A percentile compares a stretch with the other conserved stretches of the same genome.
Conservation (phyloP, 2,113 vertebrate genomes). For the Pontoporia blainvillei region DNA sequence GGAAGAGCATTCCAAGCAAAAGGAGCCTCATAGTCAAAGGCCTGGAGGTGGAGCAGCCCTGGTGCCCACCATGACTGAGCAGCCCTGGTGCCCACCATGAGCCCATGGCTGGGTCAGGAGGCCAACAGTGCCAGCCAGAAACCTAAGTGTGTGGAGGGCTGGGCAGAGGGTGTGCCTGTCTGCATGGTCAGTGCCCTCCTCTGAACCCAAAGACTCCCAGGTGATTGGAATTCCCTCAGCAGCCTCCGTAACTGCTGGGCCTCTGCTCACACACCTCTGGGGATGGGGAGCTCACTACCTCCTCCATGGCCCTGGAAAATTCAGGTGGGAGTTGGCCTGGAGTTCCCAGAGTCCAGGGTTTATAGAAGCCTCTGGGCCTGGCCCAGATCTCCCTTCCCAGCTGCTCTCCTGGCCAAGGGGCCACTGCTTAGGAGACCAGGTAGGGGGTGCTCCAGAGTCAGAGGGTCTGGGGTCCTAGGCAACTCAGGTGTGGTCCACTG, state of each 20-base stretch:
- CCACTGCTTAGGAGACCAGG: background rate
- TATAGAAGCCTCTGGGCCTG: background rate
- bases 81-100: background rate
- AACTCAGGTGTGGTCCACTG: rapidly evolving
- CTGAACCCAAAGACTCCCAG: background rate
- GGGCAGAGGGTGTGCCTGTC: background rate
- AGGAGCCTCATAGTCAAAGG: background rate
- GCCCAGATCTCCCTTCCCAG: background rate
- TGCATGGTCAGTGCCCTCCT: background rate
- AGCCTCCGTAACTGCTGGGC: background rate
- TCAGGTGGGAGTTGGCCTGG: background rate
- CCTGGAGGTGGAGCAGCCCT: background rate
- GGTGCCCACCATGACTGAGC: background rate
- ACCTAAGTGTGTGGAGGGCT: background rate
- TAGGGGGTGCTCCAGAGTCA: background rate
- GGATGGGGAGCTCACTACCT: background rate
- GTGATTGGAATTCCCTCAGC: background rate
- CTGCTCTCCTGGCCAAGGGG: background rate
- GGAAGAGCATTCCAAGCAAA: background rate
- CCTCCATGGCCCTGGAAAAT: background rate
- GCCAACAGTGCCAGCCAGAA: background rate
- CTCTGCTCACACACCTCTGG: background rate
- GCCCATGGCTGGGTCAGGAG: background rate
- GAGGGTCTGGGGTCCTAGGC: background rate
- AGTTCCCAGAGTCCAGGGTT: background rate